Conservation (phyloP, 2,113 vertebrate genomes). For the Gnathonemus echidnorhynchus region DNA sequence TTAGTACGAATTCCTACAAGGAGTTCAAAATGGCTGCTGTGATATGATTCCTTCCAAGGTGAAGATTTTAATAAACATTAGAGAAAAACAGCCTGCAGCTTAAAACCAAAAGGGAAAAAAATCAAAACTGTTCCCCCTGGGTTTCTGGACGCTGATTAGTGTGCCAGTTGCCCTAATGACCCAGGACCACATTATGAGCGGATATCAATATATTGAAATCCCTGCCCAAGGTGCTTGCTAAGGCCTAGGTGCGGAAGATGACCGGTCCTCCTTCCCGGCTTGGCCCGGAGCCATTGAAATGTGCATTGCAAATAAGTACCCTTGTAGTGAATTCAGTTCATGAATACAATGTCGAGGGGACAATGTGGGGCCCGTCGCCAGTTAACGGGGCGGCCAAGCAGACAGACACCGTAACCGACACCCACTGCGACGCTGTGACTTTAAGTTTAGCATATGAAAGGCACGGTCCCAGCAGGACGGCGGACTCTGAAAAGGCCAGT, state of each 20-base stretch:
- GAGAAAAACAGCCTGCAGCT: background rate
- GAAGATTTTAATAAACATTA: background rate
- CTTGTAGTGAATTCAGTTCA: background rate
- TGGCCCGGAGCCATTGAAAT: background rate
- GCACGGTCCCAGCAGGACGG: background rate
- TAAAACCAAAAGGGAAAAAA: background rate
- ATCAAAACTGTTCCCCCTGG: background rate
- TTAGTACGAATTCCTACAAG: background rate
- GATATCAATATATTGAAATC: background rate
- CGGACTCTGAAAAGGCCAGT: background rate
- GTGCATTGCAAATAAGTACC: slow-evolving; percentile 8
- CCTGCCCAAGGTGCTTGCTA: background rate
- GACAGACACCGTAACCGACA: background rate
- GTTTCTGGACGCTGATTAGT: background rate
- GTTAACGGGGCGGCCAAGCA: background rate
- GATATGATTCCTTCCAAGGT: slow-evolving; percentile 25
- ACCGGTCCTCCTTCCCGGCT: background rate
- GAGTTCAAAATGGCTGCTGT: slow-evolving; percentile 25
- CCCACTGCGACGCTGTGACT: background rate
- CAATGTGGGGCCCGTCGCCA: background rate
- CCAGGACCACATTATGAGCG: background rate
- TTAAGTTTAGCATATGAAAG: slow-evolving; percentile 5
- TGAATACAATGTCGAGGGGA: slow-evolving; percentile 56
- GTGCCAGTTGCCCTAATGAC: background rate
- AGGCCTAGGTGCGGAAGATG: background rate